Evolutionary conservation across 2,113 vertebrate species (phyloP).

Genomic region (Erpornis zantholeuca): DNA sequence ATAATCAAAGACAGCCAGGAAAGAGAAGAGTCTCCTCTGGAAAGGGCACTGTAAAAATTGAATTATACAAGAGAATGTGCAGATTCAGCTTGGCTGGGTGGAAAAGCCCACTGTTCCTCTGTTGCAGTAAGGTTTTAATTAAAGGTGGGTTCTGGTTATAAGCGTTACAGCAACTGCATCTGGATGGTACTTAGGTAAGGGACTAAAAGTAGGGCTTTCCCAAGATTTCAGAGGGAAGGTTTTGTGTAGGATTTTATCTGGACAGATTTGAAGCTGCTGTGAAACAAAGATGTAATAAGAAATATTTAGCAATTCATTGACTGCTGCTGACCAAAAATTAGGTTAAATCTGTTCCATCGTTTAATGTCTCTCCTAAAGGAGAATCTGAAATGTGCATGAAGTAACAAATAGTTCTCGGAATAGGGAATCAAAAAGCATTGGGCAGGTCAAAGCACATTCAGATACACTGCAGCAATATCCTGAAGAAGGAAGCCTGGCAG

Average conservation of each 20-base stretch:
- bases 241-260: background rate
- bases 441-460: slow-evolving; percentile 13
- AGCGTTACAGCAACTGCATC: background rate
- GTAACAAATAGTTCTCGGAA: slow-evolving; percentile 1
- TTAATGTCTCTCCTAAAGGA: background rate
- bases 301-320: background rate
- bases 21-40: slow-evolving; percentile 13
- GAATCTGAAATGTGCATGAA: slow-evolving; percentile 34
- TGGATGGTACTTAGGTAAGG: background rate
- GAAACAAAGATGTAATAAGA: background rate
- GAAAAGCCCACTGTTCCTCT: slow-evolving; percentile 23
- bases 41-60: slow-evolving; percentile 29
- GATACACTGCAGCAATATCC: background rate
- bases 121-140: slow-evolving; percentile 47
- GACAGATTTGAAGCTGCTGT: background rate
- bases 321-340: background rate
- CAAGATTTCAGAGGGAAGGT: background rate
- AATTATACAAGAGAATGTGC: slow-evolving; percentile 15
- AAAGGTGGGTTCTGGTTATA: slow-evolving; percentile 4
- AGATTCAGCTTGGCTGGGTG: slow-evolving; percentile 18
- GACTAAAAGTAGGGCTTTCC: background rate
- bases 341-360: slow-evolving; percentile 1
- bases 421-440: background rate
- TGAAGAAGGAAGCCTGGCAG: slow-evolving; percentile 21
- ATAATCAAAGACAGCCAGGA: slow-evolving; percentile 54